Percentiles rank a stretch among this genome's conserved stretches.
phyloP scores from a whole-genome alignment of 2,888 invertebrate species.

The Anthoptus insignis region DNA sequence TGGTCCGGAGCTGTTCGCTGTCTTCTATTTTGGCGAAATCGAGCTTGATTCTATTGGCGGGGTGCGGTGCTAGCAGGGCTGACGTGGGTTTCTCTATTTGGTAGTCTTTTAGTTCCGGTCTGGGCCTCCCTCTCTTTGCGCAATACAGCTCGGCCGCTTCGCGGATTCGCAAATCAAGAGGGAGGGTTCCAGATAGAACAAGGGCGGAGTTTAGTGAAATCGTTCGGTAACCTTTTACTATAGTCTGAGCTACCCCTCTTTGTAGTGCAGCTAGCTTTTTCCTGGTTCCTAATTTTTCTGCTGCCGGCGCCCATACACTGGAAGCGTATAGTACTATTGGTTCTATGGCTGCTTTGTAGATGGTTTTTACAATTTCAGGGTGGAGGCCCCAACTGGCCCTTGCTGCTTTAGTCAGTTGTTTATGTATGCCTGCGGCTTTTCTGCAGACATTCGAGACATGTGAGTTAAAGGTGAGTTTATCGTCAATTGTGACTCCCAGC shows the following conservation, averaged over 20 bases:
- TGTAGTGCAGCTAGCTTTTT: too few species aligned
- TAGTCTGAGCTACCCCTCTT: too few species aligned
- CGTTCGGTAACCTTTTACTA: too few species aligned
- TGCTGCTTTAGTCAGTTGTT: too few species aligned
- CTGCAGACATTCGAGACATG: neutral
- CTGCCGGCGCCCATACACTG: conserved; percentile 36
- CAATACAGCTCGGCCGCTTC: too few species aligned
- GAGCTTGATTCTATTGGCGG: neutral
- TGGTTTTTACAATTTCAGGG: conserved; percentile 11
- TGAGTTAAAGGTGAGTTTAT: neutral
- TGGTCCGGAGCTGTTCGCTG: too few species aligned
- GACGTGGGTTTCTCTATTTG: neutral
- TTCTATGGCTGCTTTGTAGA: conserved; percentile 28
- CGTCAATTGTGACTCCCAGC: neutral
- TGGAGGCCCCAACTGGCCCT: neutral
- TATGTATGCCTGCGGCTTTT: neutral
- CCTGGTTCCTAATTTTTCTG: neutral
- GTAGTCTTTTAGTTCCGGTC: neutral
- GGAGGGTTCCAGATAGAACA: too few species aligned
- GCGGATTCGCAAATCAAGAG: too few species aligned
- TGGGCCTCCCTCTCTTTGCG: too few species aligned
- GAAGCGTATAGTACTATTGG: conserved; percentile 37
- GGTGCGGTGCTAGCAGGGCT: neutral
- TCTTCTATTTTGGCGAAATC: neutral
- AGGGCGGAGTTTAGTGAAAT: too few species aligned